Base-by-base conservation (phyloP, 1,140 invertebrate genomes). In the Aphelenchoides besseyi region DNA sequence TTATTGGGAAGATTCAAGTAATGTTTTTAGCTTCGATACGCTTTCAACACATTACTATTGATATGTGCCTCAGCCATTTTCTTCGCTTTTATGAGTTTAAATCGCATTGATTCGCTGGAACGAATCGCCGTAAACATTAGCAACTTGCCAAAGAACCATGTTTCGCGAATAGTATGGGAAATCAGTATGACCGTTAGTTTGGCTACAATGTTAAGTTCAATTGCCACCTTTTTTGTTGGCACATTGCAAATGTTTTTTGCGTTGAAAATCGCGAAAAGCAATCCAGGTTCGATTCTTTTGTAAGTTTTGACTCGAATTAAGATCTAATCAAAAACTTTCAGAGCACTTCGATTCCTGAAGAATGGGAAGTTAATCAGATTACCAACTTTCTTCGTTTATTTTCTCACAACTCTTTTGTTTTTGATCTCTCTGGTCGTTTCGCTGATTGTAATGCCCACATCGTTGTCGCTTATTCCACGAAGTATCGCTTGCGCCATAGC, bases 21-120 rank as follows among this genome's bases (percentile, higher is more conserved):
- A 5, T 59, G 5, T 8, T 48, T 59, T 28, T 33, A 59, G 55
- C 18, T 59, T 33, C 55, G 32, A 59, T 59, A 59, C 18, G 55
- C 55, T 33, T 33, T 59, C 55, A 5, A 59, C 5, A 59, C 55
- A 33, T 23, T 59, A 5, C 5, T 5, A 5, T 33, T 59, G 26
- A 8, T 59, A 33, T 28, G 26, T 33, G 18, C 23, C 12, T 5
- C 18, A 8, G 3, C 33, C 3, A 23, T 32, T 5, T 64, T 64
- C 26, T 64, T 64, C 23, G 23, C 62, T 59, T 64, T 53, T 59
- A 8, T 64, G n/a, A 35, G 62, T 32, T 64, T 66, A 18, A 66
- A 16, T 3, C 1, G 28, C 12, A 36, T 36, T 1, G 28, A 66
- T 53, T 36, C 36, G 30, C n/a, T 66, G 1, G 36, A 36, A 29